Evolutionary conservation across 2,113 vertebrate species (phyloP), one percentile per base, ranked within the genome.

Genomic region (Pungitius pungitius): DNA sequence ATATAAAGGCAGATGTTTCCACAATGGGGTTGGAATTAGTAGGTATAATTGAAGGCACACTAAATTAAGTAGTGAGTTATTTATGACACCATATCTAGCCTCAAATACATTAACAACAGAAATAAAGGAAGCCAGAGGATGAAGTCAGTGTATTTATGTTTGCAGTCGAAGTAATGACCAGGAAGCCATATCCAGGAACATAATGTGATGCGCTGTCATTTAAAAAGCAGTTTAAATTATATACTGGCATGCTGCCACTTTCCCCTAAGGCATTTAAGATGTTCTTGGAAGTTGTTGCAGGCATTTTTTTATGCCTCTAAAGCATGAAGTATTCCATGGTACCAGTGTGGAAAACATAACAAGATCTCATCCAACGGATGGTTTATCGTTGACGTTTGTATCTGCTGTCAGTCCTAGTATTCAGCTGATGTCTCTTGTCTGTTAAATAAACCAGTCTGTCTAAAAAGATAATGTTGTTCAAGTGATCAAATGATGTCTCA

Each of bases 391-490:
- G n/a, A 51, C n/a, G 22, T 12, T 12, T 10, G 37, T 43, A 13
- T 54, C 45, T 55, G 45, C 24, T 5, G 33, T 24, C 8, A 35
- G 24, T 17, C 17, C 20, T 26, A 1, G 18, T 35, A 26, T 49
- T 37, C 6, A 47, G 57, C n/a, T 10, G 4, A 12, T 17, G 6
- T 1, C 37, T 39, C 7, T 51, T 17, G 17, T 6, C 13, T 66
- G n/a, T 56, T 35, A 4, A 26, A 6, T 22, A 22, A 75, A 51
- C 20, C 1, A 0, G n/a, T 51, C 30, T 75, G 33, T 49, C 42
- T 51, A n/a, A 54, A 24, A 33, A 65, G 51, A 74, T 73, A 35
- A 64, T 43, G 11, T 22, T 20, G 40, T 47, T 24, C 55, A 22
- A 75, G 17, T 61, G 43, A 60, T 22, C 5, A 12, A 40, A 20